A percentile compares a stretch with the other conserved stretches of the same genome.
These are phyloP conservation scores for Echinops telfairi DNA, from an alignment of 2,113 vertebrate species.

Conservation along the genomic window DNA sequence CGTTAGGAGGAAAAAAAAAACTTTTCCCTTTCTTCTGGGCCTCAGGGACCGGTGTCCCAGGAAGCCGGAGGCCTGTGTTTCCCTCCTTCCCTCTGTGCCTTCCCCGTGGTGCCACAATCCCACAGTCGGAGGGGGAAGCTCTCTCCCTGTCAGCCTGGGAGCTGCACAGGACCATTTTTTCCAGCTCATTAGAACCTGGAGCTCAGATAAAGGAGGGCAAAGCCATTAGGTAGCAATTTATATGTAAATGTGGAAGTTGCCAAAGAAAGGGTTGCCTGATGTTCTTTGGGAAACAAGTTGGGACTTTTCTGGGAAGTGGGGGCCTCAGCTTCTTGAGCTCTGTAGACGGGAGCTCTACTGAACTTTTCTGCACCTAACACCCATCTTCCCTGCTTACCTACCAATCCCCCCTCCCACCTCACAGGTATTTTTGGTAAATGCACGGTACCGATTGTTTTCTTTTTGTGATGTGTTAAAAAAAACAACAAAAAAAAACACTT, in stretches of 20 bases:
- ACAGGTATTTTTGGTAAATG: too few relatives aligned
- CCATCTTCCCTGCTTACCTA: too few relatives aligned
- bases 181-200: conserved; percentile 84
- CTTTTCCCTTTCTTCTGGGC: conserved; percentile 32
- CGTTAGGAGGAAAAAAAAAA: background rate
- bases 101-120: background rate
- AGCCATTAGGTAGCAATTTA: conserved; percentile 87
- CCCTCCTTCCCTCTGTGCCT: background rate
- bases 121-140: background rate
- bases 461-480: too few relatives aligned
- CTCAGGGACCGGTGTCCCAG: background rate
- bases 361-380: too few relatives aligned
- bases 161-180: conserved; percentile 78
- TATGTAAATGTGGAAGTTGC: conserved; percentile 87
- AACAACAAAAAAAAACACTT: too few relatives aligned
- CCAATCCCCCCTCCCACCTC: too few relatives aligned
- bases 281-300: conserved; percentile 71
- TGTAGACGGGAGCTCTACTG: background rate
- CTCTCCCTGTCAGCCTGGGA: conserved; percentile 42
- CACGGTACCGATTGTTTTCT: too few relatives aligned
- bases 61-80: accelerated
- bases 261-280: conserved; percentile 74
- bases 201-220: conserved; percentile 84
- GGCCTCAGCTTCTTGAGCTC: background rate
- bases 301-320: conserved; percentile 11